Conservation (phyloP, 2,797 vertebrate genomes). For the Bradypodion pumilum region DNA sequence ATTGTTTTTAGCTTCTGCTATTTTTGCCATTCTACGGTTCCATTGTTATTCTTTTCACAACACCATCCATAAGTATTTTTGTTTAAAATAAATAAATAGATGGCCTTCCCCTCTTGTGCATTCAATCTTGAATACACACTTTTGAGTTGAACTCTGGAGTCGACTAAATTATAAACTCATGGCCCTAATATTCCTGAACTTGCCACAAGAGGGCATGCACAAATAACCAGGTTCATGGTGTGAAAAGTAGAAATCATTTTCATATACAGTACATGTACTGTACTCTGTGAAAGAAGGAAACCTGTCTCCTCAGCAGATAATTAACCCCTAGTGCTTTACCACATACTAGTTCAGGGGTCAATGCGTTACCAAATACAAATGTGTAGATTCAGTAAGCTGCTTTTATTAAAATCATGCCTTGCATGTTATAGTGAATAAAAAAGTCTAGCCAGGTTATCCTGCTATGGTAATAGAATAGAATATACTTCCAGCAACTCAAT, state of each 20-base stretch:
- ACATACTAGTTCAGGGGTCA: too few species aligned
- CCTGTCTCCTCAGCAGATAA: not conserved
- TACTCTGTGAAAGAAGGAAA: not conserved
- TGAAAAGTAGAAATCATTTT: not conserved
- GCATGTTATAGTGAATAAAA: slow-evolving; percentile 16
- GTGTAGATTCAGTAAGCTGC: not conserved
- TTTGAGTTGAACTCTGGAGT: not conserved
- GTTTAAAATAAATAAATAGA: not conserved
- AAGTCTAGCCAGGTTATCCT: too few species aligned
- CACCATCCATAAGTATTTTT: not conserved
- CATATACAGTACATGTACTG: too few species aligned
- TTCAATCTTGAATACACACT: not conserved
- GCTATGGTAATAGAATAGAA: too few species aligned
- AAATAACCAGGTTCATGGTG: not conserved
- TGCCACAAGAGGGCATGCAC: not conserved
- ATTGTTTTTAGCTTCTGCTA: not conserved
- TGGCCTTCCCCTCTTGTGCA: not conserved
- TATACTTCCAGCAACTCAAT: too few species aligned
- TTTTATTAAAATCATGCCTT: not conserved
- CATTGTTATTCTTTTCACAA: not conserved
- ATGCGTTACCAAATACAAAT: not conserved
- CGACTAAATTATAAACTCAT: not conserved
- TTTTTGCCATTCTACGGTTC: not conserved
- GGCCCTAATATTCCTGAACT: not conserved
- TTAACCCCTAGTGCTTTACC: not conserved